phyloP scores from a whole-genome alignment of 2,113 vertebrate genomes.

The Lepus americanus region DNA sequence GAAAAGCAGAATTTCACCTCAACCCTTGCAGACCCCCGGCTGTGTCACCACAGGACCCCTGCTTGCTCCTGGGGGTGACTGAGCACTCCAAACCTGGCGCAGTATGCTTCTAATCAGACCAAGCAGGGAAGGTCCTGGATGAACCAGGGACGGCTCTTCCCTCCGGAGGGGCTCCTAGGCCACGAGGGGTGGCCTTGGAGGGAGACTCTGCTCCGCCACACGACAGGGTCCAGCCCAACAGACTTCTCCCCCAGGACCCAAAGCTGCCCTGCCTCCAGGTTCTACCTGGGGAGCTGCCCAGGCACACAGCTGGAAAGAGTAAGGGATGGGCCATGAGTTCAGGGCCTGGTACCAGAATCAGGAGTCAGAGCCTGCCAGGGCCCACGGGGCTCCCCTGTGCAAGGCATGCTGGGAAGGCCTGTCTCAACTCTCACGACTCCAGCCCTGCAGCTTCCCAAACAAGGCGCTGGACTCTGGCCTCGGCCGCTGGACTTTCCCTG shows the following conservation, averaged over 20 bases:
- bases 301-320: neutral
- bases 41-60: conserved; percentile 63
- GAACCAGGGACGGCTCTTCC: conserved; percentile 10
- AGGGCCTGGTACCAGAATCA: neutral
- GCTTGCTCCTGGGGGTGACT: conserved; percentile 58
- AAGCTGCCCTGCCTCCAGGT: neutral
- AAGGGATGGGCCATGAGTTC: neutral
- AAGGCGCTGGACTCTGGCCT: neutral
- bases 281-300: neutral
- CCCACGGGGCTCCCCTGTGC: neutral
- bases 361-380: neutral
- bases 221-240: neutral
- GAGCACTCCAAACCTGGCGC: neutral
- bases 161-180: neutral
- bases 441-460: neutral
- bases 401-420: neutral
- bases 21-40: conserved; percentile 63
- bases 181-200: neutral
- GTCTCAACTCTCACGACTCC: neutral
- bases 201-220: neutral
- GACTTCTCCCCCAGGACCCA: conserved; percentile 31
- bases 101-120: conserved; percentile 59
- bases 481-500: neutral
- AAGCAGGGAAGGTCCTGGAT: conserved; percentile 62
- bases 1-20: conserved; percentile 78